Base-by-base conservation (phyloP, 2,113 vertebrate species). In the Lynx canadensis region DNA sequence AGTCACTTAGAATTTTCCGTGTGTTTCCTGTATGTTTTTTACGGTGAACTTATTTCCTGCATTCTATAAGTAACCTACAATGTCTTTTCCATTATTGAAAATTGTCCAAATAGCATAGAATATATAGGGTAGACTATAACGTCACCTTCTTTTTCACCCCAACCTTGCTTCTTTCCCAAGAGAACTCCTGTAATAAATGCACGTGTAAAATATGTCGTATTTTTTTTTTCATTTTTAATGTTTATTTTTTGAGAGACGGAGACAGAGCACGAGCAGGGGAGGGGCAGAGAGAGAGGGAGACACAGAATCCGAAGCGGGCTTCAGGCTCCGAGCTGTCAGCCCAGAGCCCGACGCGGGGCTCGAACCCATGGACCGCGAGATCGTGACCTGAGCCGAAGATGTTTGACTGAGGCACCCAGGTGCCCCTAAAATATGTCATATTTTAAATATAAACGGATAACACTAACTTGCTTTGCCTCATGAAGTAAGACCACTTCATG, bases 21-120 rank as follows among this genome's bases (percentile, higher is more conserved):
- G 90, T 95, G 80, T 82, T 92, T 41, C 33, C 45, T 86, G 27
- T 92, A 48, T 8, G 84, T 82, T 95, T 97, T 81, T 96, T 90
- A 86, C 3, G 27, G 18, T 87, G 50, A 96, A 52, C 55, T 91
- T 93, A 57, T 71, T 96, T 81, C 88, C 69, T 94, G 91, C 87
- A 78, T 82, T 87, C 74, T 73, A n/a, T 27, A 89, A 80, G 89
- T 92, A 92, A 89, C 50, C 68, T 73, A 38, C 57, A 91, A 52
- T 73, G 33, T 3, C 68, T 65, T 83, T 93, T 95, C 68, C 50
- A 91, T 79, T 65, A 25, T 69, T 95, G 90, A 88, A 81, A 97
- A 83, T 83, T 94, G 93, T 95, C 88, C 25, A 89, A 63, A 80
- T 80, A 52, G 29, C n/a, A 80, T 23, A 73, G n/a, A 78, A 74